A percentile compares a stretch with the other conserved stretches of the same genome.
Conservation (phyloP, 2,888 invertebrate species). For the Philopedon plagiatum region DNA sequence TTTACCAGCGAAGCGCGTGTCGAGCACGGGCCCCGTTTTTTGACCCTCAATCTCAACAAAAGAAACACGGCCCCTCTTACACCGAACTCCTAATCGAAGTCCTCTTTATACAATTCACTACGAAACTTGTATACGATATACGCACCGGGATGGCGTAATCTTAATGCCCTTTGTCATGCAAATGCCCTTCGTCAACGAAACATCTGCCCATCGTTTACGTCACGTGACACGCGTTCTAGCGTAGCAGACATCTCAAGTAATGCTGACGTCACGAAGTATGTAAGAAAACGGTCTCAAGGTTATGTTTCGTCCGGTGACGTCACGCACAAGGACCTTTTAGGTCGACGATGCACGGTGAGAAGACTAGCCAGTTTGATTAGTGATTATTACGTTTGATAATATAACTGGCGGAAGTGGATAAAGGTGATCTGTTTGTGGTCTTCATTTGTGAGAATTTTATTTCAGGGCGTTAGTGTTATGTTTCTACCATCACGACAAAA, state of each 20-base stretch:
- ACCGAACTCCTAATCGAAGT: constrained; percentile 51
- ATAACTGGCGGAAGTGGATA: constrained; percentile 17
- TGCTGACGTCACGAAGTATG: constrained; percentile 58
- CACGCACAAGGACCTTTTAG: constrained; percentile 55
- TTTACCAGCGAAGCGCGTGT: constrained; percentile 65
- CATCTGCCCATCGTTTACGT: constrained; percentile 64
- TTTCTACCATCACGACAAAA: too few species aligned
- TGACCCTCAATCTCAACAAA: constrained; percentile 66
- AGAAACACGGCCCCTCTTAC: constrained; percentile 58
- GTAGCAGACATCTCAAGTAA: constrained; percentile 56
- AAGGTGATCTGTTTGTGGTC: neutral
- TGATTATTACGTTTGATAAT: constrained; percentile 18
- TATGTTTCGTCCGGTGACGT: constrained; percentile 67
- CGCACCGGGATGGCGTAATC: constrained; percentile 67
- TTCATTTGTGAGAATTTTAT: neutral
- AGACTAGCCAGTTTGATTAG: constrained; percentile 28
- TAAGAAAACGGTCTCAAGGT: constrained; percentile 68
- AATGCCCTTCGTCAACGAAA: constrained; percentile 60
- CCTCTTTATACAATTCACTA: constrained; percentile 58
- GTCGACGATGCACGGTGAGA: constrained; percentile 3
- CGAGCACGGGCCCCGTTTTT: constrained; percentile 68
- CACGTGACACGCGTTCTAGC: constrained; percentile 57
- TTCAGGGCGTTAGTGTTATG: neutral
- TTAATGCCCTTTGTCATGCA: constrained; percentile 68
- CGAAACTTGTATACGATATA: constrained; percentile 53